Conservation (phyloP, 2,888 invertebrate species). For the Apantesis nais region DNA sequence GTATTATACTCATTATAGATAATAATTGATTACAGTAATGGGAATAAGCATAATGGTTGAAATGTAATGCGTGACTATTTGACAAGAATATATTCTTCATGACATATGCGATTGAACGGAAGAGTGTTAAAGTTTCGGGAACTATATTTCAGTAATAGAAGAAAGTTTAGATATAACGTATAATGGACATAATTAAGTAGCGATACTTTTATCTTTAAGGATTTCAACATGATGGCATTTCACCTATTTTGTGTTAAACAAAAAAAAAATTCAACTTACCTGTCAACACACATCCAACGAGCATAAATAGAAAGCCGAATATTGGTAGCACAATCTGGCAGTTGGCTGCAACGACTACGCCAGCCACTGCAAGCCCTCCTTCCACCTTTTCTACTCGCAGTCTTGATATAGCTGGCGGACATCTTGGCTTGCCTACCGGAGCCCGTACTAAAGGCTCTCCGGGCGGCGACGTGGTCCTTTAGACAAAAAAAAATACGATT, state of each 20-base stretch:
- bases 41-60: too few relatives aligned
- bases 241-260: not conserved
- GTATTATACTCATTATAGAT: too few relatives aligned
- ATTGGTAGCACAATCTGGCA: constrained; percentile 91
- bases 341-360: constrained; percentile 91
- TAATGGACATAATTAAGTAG: too few relatives aligned
- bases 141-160: too few relatives aligned
- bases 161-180: too few relatives aligned
- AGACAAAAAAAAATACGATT: constrained; percentile 36
- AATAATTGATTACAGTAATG: too few relatives aligned
- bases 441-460: constrained; percentile 87
- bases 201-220: not conserved
- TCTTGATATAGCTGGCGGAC: constrained; percentile 89
- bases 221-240: too few relatives aligned
- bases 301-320: constrained; percentile 91
- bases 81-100: too few relatives aligned
- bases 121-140: too few relatives aligned
- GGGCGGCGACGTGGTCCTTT: constrained; percentile 80
- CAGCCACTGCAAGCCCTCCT: constrained; percentile 91
- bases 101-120: too few relatives aligned
- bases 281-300: constrained; percentile 91
- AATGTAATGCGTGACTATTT: too few relatives aligned
- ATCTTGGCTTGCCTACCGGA: constrained; percentile 82
- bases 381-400: constrained; percentile 91
- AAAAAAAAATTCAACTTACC: constrained; percentile 73